A percentile compares a stretch with the other conserved stretches of the same genome.
These are phyloP conservation scores for Euwallacea similis DNA, from an alignment of 1,140 invertebrate genomes.

Conservation along the genomic window DNA sequence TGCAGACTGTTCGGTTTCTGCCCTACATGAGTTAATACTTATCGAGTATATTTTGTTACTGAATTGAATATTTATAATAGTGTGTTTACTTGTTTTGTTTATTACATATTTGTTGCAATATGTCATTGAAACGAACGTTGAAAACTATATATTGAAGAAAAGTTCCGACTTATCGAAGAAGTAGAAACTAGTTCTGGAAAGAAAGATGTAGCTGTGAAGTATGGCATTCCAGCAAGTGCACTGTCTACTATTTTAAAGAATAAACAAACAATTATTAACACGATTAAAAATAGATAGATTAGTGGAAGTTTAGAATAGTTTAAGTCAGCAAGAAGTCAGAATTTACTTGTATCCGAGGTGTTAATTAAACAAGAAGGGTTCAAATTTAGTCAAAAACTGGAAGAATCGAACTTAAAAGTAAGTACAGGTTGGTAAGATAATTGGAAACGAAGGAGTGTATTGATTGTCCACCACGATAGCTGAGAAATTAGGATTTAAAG, in stretches of 20 bases:
- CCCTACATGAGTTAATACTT: not conserved
- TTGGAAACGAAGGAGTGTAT: not conserved
- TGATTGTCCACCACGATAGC: not conserved
- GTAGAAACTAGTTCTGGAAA: not conserved
- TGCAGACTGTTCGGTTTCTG: not conserved
- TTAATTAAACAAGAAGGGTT: not conserved
- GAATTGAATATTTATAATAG: no score
- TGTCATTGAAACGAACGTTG: not conserved
- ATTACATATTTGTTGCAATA: not conserved
- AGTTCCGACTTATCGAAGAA: not conserved
- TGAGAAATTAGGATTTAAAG: no score
- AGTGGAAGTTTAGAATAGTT: not conserved
- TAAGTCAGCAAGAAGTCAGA: not conserved
- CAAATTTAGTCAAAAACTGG: not conserved
- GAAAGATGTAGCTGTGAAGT: not conserved
- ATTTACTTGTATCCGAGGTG: not conserved
- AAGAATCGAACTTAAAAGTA: not conserved
- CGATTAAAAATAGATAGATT: not conserved
- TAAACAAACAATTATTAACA: not conserved
- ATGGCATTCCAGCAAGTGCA: not conserved
- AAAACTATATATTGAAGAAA: not conserved
- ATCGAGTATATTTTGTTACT: no score
- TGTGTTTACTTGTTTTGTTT: no score
- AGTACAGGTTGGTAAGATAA: not conserved
- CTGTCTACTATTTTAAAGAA: not conserved